phyloP scores from a whole-genome alignment of 2,797 vertebrate species.

The Cossypha caffra region DNA sequence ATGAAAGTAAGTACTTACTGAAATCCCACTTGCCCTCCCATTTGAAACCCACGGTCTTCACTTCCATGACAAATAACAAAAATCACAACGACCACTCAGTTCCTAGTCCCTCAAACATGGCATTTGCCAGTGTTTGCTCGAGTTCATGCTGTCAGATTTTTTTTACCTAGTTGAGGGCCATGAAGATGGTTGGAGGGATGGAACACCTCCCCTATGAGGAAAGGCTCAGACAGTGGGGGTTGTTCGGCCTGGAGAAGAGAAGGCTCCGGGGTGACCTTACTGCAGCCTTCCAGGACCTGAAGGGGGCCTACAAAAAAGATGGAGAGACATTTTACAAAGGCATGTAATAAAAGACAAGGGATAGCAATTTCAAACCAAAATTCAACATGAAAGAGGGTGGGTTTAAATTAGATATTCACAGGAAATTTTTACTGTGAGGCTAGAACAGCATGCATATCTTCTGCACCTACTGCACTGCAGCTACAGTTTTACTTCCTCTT shows the following conservation, averaged over 20 bases:
- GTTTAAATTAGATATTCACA: neutral
- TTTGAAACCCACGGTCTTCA: neutral
- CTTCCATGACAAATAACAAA: neutral
- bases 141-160: neutral
- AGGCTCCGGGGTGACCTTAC: neutral
- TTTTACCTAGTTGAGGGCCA: constrained; percentile 1
- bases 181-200: neutral
- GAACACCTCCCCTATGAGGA: constrained; percentile 3
- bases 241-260: neutral
- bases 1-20: neutral
- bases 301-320: neutral
- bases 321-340: neutral
- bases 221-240: neutral
- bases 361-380: neutral
- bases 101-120: neutral
- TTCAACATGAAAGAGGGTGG: neutral
- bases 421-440: neutral
- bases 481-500: neutral
- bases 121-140: neutral
- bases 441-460: neutral
- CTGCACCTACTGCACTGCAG: neutral
- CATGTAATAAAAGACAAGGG: neutral
- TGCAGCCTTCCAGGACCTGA: constrained; percentile 10
- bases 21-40: neutral
- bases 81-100: neutral